Evolutionary conservation across 2,888 invertebrate genomes (phyloP).

Genomic region (Andrena praecox): DNA sequence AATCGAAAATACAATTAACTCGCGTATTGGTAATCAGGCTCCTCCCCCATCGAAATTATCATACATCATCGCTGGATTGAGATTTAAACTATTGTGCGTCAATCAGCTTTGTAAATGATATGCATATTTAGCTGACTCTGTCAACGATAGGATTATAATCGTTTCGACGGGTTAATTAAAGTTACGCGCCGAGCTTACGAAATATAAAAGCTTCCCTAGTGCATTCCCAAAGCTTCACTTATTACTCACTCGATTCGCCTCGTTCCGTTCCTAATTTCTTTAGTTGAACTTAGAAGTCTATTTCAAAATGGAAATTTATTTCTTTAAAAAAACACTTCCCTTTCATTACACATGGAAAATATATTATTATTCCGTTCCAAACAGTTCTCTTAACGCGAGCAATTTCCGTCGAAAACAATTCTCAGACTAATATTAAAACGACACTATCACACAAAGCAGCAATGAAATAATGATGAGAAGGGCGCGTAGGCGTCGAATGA

Average conservation of each 20-base stretch:
- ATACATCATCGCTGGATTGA: not conserved
- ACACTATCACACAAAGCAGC: not conserved
- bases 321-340: too few species aligned
- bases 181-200: not conserved
- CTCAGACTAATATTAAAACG: not conserved
- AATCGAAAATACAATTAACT: conserved; percentile 21
- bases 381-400: too few species aligned
- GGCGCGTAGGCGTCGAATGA: not conserved
- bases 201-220: not conserved
- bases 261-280: too few species aligned
- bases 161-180: conserved; percentile 9
- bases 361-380: too few species aligned
- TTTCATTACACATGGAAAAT: too few species aligned
- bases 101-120: conserved; percentile 16
- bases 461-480: not conserved
- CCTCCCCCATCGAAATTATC: not conserved
- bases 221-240: not conserved
- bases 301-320: too few species aligned
- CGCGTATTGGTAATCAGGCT: not conserved
- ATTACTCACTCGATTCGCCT: not conserved
- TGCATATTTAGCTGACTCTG: not conserved
- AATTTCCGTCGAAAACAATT: not conserved
- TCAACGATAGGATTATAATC: conserved; percentile 3
- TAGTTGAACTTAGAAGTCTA: too few species aligned
- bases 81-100: conserved; percentile 28